Evolutionary conservation across 2,113 vertebrate species (phyloP), one percentile per base, ranked within the genome.

Genomic region (Antennarius striatus): DNA sequence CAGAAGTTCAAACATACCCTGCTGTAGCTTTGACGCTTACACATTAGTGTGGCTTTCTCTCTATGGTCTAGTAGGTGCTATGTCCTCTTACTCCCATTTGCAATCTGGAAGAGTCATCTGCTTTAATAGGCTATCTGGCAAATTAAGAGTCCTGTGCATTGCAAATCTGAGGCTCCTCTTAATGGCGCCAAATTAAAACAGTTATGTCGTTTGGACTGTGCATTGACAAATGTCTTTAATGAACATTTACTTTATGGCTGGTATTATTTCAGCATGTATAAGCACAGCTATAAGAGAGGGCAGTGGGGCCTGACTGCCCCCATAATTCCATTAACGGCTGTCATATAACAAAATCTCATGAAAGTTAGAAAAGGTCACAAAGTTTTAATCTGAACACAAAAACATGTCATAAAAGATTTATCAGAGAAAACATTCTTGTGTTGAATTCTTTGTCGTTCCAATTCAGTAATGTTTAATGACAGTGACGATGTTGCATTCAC

Each of bases 221-320:
- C 88, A 71, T 85, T 90, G 91, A 92, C 91, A 92, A 91, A 92
- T 93, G 91, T 79, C 81, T 91, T 89, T 92, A 91, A 92, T 92
- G 86, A 93, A 90, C 85, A 80, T 82, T 86, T 88, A 86, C 87
- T 93, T 93, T 91, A 92, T 87, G 85, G 69, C 73, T 54, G 54
- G 79, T 87, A 88, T 91, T 91, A 90, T 89, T 86, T 89, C 85
- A 89, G 84, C 75, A 74, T 85, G 85, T 88, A 79, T 84, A 86
- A 89, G 82, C 85, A 63, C 77, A 73, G 81, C 81, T 69, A 75
- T 61, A 63, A 84, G 83, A 63, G 77, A 82, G 77, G 53, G 73
- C 81, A 82, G 77, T 56, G 75, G 81, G 75, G 75, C 63, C 60
- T 63, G 63, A 59, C 68, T 71, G 6, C 45, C 67, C 70, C 70